phyloP scores from a whole-genome alignment of 2,888 invertebrate species.

The Dexiosoma caninum region DNA sequence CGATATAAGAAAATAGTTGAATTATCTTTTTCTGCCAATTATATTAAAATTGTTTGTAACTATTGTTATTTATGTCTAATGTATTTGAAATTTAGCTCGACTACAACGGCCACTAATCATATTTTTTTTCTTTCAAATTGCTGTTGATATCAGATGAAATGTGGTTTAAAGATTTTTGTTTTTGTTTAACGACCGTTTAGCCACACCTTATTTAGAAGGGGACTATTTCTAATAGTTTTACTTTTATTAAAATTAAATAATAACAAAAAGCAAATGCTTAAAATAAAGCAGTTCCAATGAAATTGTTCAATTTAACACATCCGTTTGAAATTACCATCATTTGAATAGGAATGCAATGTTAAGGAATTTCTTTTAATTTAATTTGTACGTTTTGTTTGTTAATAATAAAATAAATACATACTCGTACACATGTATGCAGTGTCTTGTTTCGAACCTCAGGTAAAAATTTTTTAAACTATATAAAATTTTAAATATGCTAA shows the following conservation, averaged over 20 bases:
- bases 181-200: not conserved
- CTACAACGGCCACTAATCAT: not conserved
- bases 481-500: too few species aligned
- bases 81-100: not conserved
- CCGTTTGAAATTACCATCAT: not conserved
- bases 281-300: not conserved
- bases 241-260: not conserved
- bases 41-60: conserved; percentile 25
- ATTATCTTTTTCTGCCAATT: conserved; percentile 27
- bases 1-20: conserved; percentile 6
- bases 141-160: not conserved
- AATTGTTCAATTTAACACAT: conserved; percentile 1
- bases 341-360: not conserved
- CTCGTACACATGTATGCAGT: too few species aligned
- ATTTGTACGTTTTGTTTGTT: too few species aligned
- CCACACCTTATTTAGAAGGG: conserved; percentile 64
- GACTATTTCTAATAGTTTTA: conserved; percentile 29
- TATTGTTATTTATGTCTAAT: not conserved
- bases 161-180: not conserved
- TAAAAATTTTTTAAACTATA: too few species aligned
- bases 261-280: not conserved
- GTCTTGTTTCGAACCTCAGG: too few species aligned
- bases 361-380: too few species aligned
- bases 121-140: not conserved
- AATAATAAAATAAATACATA: too few species aligned